Evolutionary conservation across 2,888 invertebrate species (phyloP), one percentile per base, ranked within the genome.

Genomic region (Xylophagus ater): DNA sequence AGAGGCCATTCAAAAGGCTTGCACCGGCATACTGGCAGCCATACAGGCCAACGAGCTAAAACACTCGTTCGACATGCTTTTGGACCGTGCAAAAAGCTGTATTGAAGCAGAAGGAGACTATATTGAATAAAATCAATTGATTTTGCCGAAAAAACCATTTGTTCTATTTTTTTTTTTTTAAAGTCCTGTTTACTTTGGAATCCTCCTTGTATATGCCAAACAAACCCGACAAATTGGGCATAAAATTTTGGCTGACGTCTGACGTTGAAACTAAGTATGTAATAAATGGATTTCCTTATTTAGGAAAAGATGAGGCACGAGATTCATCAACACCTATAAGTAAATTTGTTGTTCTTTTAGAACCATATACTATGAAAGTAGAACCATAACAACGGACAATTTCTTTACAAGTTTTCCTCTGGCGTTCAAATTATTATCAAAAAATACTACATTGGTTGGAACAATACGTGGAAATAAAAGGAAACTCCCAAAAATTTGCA

Each of bases 221-320:
- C 33, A 53, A 53, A 38, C 50, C 41, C 3, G 44, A 52, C 30
- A 52, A 52, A 42, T 53, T 51, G 46, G 49, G 49, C 14, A 50
- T 49, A 30, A 14, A 47, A 37, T 49, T 49, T 34, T 47, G 48
- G 46, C 25, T 49, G 15, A 33, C 41, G 8, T 35, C 37, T 24
- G 43, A 46, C 37, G 41, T 46, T 36, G n/a, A 45, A 23, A 39
- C 38, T 9, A 47, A 46, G 34, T 48, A 45, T 42, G 23, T 46
- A 25, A 18, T 44, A 34, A 48, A 46, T 43, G 12, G 23, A 37
- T 46, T 47, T 36, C 44, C 43, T 28, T 47, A 47, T 38, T 28
- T 47, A 19, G 45, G 45, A 30, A 49, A 49, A 40, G 46, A 46
- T 37, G 43, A 46, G 14, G 34, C 35, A 33, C 42, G 47, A 40